phyloP scores from a whole-genome alignment of 2,113 vertebrate species.

The Microcebus ravelobensis region DNA sequence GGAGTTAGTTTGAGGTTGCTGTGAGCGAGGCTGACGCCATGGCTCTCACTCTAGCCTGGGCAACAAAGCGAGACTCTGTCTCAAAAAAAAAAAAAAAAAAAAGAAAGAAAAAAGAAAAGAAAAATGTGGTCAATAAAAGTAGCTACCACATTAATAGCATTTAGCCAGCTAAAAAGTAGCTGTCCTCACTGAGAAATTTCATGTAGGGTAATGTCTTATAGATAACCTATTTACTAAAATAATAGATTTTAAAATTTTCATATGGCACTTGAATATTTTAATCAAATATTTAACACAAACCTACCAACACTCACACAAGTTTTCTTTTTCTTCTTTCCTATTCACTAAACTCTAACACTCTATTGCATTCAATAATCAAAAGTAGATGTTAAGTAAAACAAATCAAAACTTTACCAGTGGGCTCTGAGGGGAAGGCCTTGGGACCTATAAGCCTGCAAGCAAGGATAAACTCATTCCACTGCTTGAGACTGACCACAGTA shows the following conservation, averaged over 20 bases:
- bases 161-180: not conserved
- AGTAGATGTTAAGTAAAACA: not conserved
- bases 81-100: no score
- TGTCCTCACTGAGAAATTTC: not conserved
- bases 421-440: not conserved
- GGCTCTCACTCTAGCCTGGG: no score
- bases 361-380: not conserved
- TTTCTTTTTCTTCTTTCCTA: not conserved
- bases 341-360: not conserved
- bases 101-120: no score
- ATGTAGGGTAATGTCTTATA: not conserved
- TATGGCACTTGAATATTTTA: not conserved
- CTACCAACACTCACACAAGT: not conserved
- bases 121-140: not conserved
- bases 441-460: not conserved
- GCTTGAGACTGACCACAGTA: not conserved
- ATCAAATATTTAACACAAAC: conserved; percentile 29
- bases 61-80: no score
- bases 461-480: not conserved
- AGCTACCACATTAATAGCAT: not conserved
- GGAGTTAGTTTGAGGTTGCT: no score
- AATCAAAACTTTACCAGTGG: not conserved
- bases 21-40: no score
- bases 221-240: not conserved
- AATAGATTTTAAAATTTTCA: not conserved